These are phyloP conservation scores for Cuniculus paca DNA, from an alignment of 2,797 vertebrate genomes.

Conservation along the genomic window DNA sequence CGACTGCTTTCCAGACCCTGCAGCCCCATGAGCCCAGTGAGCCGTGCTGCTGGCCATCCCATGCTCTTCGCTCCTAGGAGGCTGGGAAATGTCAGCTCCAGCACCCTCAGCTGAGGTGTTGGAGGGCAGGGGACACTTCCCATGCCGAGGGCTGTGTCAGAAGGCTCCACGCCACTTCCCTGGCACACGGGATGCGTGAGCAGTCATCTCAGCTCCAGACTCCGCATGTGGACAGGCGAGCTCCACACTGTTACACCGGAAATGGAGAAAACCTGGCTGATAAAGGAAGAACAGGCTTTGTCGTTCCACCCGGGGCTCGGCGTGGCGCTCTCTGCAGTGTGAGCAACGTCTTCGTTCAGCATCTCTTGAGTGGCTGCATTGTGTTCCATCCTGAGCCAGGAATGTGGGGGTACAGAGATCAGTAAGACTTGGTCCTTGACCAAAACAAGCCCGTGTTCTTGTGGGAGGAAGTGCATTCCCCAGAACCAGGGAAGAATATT, in stretches of 20 bases:
- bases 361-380: background rate
- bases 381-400: background rate
- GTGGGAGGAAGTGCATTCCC: background rate
- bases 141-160: background rate
- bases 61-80: background rate
- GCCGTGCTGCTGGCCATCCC: background rate
- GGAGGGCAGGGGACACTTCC: background rate
- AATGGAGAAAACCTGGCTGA: background rate
- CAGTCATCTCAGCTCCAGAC: background rate
- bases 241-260: background rate
- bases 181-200: background rate
- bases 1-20: background rate
- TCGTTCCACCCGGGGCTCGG: background rate
- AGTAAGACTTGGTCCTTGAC: background rate
- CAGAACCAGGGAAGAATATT: background rate
- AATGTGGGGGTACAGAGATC: background rate
- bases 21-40: background rate
- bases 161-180: background rate
- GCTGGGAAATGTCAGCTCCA: background rate
- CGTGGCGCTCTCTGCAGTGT: background rate
- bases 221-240: background rate
- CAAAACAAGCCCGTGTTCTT: background rate
- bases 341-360: background rate
- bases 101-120: background rate
- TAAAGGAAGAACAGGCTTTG: background rate